Evolutionary conservation across 2,888 invertebrate genomes (phyloP), one percentile per base, ranked within the genome.

Genomic region (Amaurobius ferox): DNA sequence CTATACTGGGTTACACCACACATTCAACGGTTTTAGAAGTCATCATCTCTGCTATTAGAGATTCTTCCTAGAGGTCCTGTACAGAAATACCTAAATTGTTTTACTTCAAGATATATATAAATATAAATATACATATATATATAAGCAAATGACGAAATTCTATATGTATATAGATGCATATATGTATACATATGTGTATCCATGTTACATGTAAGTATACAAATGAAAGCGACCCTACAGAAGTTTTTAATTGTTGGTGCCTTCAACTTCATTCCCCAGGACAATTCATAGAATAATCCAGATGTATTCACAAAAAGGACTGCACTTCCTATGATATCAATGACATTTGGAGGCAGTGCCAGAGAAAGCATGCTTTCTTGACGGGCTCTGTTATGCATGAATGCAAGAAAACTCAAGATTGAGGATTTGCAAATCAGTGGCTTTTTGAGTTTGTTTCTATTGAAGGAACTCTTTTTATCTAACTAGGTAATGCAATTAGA

Each of bases 241-340:
- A 70, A 83, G 76, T 77, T 86, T 86, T 85, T 68, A 77, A 77
- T 77, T 76, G 67, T 73, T 28, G 78, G 78, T 86, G 78, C 78
- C 72, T 86, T 86, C 85, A 67, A 76, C 68, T 81, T 76, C 71
- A 83, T 83, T 76, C 28, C 71, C 74, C 81, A 48, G 48, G 48
- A 73, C 66, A 66, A 80, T 72, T 76, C 55, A 26, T 32, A 62
- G 35, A 66, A 30, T 11, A 30, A 6, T 16, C 30, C 64, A n/a
- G n/a, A n/a, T n/a, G n/a, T n/a, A n/a, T n/a, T n/a, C 64, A 29
- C 1, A 30, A 66, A 32, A 1, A n/a, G 19, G 35, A 32, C 32
- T 66, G 9, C 66, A 30, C 32, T 66, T 62, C 62, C 62, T 32
- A 39, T 16, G 16, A 48, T 29, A 73, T 26, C 55, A 32, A 35